A percentile compares a stretch with the other conserved stretches of the same genome.
phyloP scores from a whole-genome alignment of 2,113 vertebrate species.

The Arenaria interpres region DNA sequence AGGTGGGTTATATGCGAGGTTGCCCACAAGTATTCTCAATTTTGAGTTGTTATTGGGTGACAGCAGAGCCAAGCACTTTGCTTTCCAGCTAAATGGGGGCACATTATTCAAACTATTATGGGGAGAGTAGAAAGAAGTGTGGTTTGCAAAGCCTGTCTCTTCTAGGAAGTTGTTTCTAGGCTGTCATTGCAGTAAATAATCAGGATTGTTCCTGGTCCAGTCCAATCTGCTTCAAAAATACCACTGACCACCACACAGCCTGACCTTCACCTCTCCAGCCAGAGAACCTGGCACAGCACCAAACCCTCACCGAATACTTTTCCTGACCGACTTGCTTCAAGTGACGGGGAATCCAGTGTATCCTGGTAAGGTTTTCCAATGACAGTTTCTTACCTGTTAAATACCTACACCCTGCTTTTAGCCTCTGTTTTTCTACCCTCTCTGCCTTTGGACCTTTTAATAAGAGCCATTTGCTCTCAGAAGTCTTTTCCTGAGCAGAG shows the following conservation, averaged over 20 bases:
- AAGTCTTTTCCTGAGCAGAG: background rate
- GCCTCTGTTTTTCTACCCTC: background rate
- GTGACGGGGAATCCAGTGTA: background rate
- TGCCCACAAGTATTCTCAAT: background rate
- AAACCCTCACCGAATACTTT: rapidly evolving
- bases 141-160: background rate
- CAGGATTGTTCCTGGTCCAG: background rate
- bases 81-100: background rate
- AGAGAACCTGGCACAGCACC: background rate
- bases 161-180: background rate
- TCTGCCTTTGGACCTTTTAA: background rate
- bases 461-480: background rate
- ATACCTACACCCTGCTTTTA: background rate
- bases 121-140: background rate
- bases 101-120: background rate
- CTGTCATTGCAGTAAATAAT: background rate
- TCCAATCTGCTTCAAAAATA: background rate
- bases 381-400: background rate
- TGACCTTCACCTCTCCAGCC: background rate
- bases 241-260: background rate
- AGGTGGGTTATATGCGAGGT: background rate
- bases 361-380: background rate
- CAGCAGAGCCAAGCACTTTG: background rate
- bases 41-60: background rate
- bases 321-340: background rate